Conservation (phyloP, 2,888 invertebrate genomes). For the Bembecia ichneumoniformis region DNA sequence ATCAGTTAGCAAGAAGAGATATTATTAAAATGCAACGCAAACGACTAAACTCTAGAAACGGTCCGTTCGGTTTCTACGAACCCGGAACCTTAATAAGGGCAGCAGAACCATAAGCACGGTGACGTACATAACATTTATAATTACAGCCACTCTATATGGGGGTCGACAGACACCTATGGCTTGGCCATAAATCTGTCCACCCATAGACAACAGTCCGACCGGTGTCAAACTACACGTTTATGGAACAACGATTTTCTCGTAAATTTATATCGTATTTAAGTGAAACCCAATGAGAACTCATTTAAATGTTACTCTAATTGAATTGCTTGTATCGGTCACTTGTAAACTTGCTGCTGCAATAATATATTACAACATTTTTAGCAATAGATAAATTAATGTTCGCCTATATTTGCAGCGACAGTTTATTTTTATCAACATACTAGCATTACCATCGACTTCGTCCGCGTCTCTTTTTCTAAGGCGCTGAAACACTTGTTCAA, state of each 20-base stretch:
- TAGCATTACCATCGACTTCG: too few relatives aligned
- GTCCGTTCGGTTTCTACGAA: too few relatives aligned
- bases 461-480: too few relatives aligned
- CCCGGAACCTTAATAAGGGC: conserved; percentile 5
- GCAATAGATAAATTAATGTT: too few relatives aligned
- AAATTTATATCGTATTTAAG: neutral
- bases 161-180: neutral
- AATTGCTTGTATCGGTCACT: neutral
- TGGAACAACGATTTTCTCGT: neutral
- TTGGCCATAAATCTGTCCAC: neutral
- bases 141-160: neutral
- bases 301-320: neutral
- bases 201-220: neutral
- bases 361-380: too few relatives aligned
- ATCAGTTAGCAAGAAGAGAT: too few relatives aligned
- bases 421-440: too few relatives aligned
- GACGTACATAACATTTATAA: conserved; percentile 17
- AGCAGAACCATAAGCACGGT: conserved; percentile 1
- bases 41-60: too few relatives aligned
- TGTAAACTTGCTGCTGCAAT: too few relatives aligned
- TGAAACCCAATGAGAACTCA: neutral
- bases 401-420: too few relatives aligned
- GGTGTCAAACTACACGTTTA: neutral
- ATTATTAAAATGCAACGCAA: too few relatives aligned
- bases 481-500: too few relatives aligned